Evolutionary conservation across 1,140 invertebrate genomes (phyloP).

Genomic region (Danaus plexippus): DNA sequence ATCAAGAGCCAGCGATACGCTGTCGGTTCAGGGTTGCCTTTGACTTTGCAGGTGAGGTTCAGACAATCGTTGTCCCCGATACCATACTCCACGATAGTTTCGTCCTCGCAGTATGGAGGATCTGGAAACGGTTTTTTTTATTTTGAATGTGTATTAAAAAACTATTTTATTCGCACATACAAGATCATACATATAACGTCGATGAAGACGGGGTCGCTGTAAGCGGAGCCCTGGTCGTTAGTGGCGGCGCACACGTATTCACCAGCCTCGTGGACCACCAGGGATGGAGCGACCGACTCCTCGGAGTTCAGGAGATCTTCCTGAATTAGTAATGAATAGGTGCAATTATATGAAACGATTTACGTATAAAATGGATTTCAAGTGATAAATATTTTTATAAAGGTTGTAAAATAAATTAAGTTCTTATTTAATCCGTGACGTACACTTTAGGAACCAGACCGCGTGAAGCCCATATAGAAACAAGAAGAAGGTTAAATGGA

Average conservation of each 20-base stretch:
- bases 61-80: conserved; percentile 41
- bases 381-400: too few relatives aligned
- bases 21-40: conserved; percentile 37
- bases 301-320: conserved; percentile 21
- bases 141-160: not conserved
- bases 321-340: conserved; percentile 23
- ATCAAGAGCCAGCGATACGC: conserved; percentile 51
- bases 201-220: conserved; percentile 44
- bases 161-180: not conserved
- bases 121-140: conserved; percentile 32
- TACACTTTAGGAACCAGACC: too few relatives aligned
- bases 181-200: conserved; percentile 50
- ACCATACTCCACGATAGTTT: conserved; percentile 42
- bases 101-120: conserved; percentile 47
- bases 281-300: too few relatives aligned
- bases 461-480: too few relatives aligned
- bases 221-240: conserved; percentile 42
- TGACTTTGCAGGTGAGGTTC: conserved; percentile 53
- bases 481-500: too few relatives aligned
- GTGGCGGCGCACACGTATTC: conserved; percentile 52
- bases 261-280: conserved; percentile 28
- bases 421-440: too few relatives aligned
- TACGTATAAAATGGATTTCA: too few relatives aligned
- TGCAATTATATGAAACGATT: too few relatives aligned
- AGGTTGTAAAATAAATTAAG: too few relatives aligned